phyloP scores from a whole-genome alignment of 2,888 invertebrate species.

The Schrankia costaestrigalis region DNA sequence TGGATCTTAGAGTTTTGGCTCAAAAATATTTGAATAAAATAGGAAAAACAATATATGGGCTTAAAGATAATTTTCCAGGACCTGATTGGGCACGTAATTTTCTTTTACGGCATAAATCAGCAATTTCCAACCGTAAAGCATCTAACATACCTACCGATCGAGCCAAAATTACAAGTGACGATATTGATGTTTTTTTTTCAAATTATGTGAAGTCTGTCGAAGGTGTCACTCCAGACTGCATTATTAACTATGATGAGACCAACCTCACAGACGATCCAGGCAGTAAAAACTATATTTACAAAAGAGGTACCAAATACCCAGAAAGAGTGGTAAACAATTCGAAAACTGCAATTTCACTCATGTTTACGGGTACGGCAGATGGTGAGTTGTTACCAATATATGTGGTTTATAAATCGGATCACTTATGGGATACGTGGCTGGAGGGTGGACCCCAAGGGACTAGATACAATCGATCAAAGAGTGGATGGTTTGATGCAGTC shows the following conservation, averaged over 20 bases:
- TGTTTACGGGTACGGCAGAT: too few relatives aligned
- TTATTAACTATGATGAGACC: constrained; percentile 4
- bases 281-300: constrained; percentile 1
- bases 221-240: neutral
- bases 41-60: constrained; percentile 12
- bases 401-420: too few relatives aligned
- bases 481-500: too few relatives aligned
- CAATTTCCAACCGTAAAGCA: neutral
- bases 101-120: neutral
- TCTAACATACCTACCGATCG: neutral
- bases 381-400: too few relatives aligned
- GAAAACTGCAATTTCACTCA: too few relatives aligned
- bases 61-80: constrained; percentile 21
- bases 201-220: constrained; percentile 4
- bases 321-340: too few relatives aligned
- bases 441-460: constrained; percentile 5
- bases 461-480: too few relatives aligned
- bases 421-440: too few relatives aligned
- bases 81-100: constrained; percentile 21
- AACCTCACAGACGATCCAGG: constrained; percentile 4
- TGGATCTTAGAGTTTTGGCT: constrained; percentile 13
- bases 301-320: too few relatives aligned
- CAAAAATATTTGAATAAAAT: constrained; percentile 20
- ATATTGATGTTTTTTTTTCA: constrained; percentile 6
- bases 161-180: neutral